Base-by-base conservation (phyloP, 1,140 invertebrate genomes). In the Bombus impatiens region DNA sequence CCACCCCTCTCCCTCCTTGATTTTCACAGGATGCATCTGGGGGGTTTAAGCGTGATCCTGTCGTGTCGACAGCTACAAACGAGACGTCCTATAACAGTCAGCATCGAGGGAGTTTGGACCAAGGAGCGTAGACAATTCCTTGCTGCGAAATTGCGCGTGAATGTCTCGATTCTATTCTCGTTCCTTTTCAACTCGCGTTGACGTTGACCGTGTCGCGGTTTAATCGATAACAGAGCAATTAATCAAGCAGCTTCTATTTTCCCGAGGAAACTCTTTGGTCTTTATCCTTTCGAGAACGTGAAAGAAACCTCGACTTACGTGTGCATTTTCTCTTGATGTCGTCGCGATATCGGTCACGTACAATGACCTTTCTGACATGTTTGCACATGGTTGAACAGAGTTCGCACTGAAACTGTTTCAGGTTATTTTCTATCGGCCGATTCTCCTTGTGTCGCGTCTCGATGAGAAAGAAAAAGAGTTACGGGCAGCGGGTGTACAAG, bases 81-180 rank as follows among this genome's bases (percentile, higher is more conserved):
- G 90, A 89, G 89, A 89, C 89, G 89, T 91, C 90, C 82, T 91
- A 91, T 89, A 91, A 91, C 90, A 89, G 90, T 91, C 90, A 89
- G 79, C 85, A 77, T 67, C 77, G 59, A 76, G 78, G 86, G 70
- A 86, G 86, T 80, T 90, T 65, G 75, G 75, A 37, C 83, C 78
- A 65, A 47, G 84, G 28, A 59, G 67, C 67, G 67, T 35, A 59
- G 71, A 57, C 78, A 68, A n/a, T 82, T 80, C 77, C 80, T 86
- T 79, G 62, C 65, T 76, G 62, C 68, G 79, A 68, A 79, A 86
- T 88, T 83, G 65, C 76, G 77, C 78, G 42, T 77, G 80, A 86
- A 82, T 59, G 72, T 78, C 84, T 65, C 87, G 84, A 89, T 86
- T 78, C 62, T 79, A 25, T 47, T 76, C 18, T 15, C 47, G 62